Percentiles rank a stretch among this genome's conserved stretches.
phyloP scores from a whole-genome alignment of 2,888 invertebrate genomes.

The Fabriciana adippe region DNA sequence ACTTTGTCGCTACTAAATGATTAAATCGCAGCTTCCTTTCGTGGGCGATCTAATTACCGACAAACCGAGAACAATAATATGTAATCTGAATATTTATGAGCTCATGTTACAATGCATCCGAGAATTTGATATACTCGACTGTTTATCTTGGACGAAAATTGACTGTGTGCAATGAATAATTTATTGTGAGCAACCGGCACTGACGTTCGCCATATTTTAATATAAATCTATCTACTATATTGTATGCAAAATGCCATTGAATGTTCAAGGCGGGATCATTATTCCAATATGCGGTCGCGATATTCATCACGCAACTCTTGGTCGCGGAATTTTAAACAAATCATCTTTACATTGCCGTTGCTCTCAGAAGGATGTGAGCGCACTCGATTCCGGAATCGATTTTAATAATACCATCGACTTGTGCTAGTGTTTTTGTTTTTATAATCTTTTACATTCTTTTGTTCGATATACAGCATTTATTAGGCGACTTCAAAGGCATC shows the following conservation, averaged over 20 bases:
- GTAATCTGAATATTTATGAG: conserved; percentile 80
- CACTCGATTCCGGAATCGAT: conserved; percentile 57
- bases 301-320: conserved; percentile 75
- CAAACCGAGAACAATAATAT: conserved; percentile 77
- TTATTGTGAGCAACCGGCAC: conserved; percentile 77
- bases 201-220: conserved; percentile 81
- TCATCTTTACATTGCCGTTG: conserved; percentile 70
- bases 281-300: conserved; percentile 78
- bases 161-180: conserved; percentile 80
- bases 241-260: conserved; percentile 83
- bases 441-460: conserved; percentile 17
- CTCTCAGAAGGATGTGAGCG: conserved; percentile 50
- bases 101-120: conserved; percentile 56
- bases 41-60: conserved; percentile 81
- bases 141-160: conserved; percentile 78
- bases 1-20: conserved; percentile 72
- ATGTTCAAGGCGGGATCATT: conserved; percentile 80
- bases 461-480: conserved; percentile 1
- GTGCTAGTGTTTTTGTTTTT: conserved; percentile 37
- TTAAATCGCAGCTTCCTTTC: conserved; percentile 70
- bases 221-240: conserved; percentile 82
- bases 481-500: not conserved
- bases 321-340: conserved; percentile 79
- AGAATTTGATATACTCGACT: conserved; percentile 71
- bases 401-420: conserved; percentile 55